Evolutionary conservation across 1,140 invertebrate genomes (phyloP).

Genomic region (Zeugodacus cucurbitae): DNA sequence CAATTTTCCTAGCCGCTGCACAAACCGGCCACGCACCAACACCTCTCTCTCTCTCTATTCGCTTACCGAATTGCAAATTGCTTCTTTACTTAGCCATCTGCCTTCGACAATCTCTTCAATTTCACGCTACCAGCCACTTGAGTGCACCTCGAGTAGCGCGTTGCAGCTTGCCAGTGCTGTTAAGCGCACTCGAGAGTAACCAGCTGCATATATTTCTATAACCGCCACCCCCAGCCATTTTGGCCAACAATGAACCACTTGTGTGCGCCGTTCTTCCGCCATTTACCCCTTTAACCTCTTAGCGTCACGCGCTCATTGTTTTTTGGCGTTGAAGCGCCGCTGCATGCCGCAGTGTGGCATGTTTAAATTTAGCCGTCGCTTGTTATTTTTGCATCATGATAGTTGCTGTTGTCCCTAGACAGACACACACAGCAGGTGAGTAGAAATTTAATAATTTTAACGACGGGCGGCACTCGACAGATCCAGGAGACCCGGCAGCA

Average conservation of each 20-base stretch:
- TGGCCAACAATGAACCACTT: neutral
- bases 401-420: neutral
- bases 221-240: neutral
- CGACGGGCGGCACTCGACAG: neutral
- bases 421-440: neutral
- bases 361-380: neutral
- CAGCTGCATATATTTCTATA: neutral
- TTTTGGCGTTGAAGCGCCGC: neutral
- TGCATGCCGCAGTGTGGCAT: neutral
- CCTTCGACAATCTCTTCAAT: neutral
- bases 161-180: neutral
- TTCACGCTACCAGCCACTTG: conserved; percentile 4
- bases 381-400: neutral
- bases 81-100: neutral
- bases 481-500: neutral
- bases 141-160: neutral
- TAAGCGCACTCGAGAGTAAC: neutral
- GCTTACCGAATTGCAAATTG: neutral
- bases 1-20: neutral
- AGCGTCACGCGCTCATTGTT: neutral
- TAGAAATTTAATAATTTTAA: conserved; percentile 42
- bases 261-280: neutral
- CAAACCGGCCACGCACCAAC: neutral
- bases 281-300: neutral
- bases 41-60: neutral